Percentiles rank a stretch among this genome's conserved stretches.
These are phyloP conservation scores for Hypolimnas misippus DNA, from an alignment of 2,888 invertebrate genomes.

Conservation along the genomic window DNA sequence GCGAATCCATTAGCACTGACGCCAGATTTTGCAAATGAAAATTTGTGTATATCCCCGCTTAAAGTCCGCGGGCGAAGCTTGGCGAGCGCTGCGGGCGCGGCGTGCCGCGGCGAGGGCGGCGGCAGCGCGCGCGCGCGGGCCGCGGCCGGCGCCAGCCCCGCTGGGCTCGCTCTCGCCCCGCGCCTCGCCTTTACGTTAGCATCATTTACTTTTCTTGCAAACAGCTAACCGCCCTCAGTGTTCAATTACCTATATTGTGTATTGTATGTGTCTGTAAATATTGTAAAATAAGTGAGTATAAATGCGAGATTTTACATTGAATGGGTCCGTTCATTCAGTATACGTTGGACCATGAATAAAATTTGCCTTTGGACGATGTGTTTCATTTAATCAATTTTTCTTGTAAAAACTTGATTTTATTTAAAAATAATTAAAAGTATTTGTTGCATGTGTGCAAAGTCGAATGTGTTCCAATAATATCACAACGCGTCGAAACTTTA, in stretches of 20 bases:
- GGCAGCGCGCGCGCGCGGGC: conserved; percentile 60
- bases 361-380: conserved; percentile 75
- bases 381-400: conserved; percentile 40
- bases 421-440: neutral
- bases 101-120: conserved; percentile 71
- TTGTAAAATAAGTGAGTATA: conserved; percentile 74
- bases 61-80: conserved; percentile 92
- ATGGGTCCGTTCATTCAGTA: conserved; percentile 82
- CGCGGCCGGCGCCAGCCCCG: conserved; percentile 56
- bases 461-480: conserved; percentile 24
- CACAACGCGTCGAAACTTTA: conserved; percentile 54
- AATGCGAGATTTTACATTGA: conserved; percentile 81
- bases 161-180: conserved; percentile 49
- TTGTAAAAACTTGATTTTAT: neutral
- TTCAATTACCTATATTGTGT: conserved; percentile 58
- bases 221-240: conserved; percentile 73
- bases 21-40: conserved; percentile 87
- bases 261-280: conserved; percentile 75
- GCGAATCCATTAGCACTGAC: conserved; percentile 89
- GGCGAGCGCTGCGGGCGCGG: conserved; percentile 77
- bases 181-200: conserved; percentile 53
- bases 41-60: conserved; percentile 93
- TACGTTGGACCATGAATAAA: conserved; percentile 83
- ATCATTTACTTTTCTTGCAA: conserved; percentile 67
- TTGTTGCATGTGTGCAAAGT: too few relatives aligned